Conservation (phyloP, 2,797 vertebrate species). For the Acrossocheilus fasciatus region DNA sequence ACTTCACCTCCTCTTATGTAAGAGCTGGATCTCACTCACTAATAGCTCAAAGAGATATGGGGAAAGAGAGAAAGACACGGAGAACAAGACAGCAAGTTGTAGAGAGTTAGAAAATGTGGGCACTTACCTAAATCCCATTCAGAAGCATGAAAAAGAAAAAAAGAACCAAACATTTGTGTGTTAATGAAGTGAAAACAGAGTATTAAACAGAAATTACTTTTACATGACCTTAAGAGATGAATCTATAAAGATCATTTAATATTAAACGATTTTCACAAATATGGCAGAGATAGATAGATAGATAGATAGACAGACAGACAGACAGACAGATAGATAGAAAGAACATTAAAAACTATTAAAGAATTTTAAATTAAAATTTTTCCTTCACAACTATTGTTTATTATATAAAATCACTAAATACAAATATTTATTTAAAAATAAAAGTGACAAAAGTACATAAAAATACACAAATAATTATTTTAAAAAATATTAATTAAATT, state of each 20-base stretch:
- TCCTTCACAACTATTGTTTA: background rate
- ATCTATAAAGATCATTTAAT: background rate
- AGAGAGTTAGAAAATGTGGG: constrained; percentile 2
- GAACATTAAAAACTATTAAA: no score
- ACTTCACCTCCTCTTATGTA: constrained; percentile 47
- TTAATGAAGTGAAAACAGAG: background rate
- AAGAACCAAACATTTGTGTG: background rate
- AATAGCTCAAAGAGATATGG: constrained; percentile 22
- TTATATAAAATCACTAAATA: background rate
- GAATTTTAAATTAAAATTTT: no score
- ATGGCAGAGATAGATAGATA: background rate
- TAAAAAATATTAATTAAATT: background rate
- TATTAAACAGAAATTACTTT: background rate
- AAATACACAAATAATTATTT: background rate
- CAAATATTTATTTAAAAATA: background rate
- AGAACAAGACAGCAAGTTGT: background rate
- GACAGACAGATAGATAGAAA: background rate
- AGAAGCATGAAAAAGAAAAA: background rate
- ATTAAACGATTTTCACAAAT: background rate
- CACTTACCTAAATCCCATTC: constrained; percentile 12
- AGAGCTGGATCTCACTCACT: constrained; percentile 34
- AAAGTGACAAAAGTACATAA: background rate
- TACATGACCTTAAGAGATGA: background rate
- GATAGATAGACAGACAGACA: background rate
- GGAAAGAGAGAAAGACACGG: background rate